phyloP scores from a whole-genome alignment of 2,797 vertebrate genomes.

The Acrossocheilus fasciatus region DNA sequence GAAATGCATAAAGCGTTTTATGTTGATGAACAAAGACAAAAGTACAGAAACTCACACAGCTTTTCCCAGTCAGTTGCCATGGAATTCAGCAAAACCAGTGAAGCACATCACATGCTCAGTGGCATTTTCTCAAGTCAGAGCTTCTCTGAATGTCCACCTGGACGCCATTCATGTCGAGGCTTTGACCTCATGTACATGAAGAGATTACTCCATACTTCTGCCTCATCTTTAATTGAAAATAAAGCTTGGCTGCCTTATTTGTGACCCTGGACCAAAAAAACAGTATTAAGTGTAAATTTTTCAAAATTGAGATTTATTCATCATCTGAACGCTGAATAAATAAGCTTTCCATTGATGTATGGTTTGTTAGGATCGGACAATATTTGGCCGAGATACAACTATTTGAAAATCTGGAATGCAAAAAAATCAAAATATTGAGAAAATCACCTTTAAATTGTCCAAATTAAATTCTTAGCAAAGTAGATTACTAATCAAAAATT shows the following conservation, averaged over 20 bases:
- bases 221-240: neutral
- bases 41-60: constrained; percentile 67
- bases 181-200: constrained; percentile 36
- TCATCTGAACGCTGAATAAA: too few relatives aligned
- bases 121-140: constrained; percentile 85
- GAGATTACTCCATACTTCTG: neutral
- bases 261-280: too few relatives aligned
- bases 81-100: constrained; percentile 82
- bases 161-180: constrained; percentile 69
- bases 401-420: too few relatives aligned
- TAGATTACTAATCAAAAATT: too few relatives aligned
- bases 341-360: too few relatives aligned
- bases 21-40: neutral
- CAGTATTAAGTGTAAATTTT: too few relatives aligned
- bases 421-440: too few relatives aligned
- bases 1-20: neutral
- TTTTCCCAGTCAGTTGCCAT: constrained; percentile 61
- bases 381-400: too few relatives aligned
- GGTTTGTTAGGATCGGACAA: too few relatives aligned
- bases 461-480: too few relatives aligned
- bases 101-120: constrained; percentile 94
- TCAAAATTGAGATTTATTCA: too few relatives aligned
- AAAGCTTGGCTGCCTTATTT: neutral
- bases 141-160: constrained; percentile 78
- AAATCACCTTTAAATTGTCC: too few relatives aligned